Evolutionary conservation across 2,797 vertebrate genomes (phyloP), one percentile per base, ranked within the genome.

Genomic region (Pseudochirops corinnae): DNA sequence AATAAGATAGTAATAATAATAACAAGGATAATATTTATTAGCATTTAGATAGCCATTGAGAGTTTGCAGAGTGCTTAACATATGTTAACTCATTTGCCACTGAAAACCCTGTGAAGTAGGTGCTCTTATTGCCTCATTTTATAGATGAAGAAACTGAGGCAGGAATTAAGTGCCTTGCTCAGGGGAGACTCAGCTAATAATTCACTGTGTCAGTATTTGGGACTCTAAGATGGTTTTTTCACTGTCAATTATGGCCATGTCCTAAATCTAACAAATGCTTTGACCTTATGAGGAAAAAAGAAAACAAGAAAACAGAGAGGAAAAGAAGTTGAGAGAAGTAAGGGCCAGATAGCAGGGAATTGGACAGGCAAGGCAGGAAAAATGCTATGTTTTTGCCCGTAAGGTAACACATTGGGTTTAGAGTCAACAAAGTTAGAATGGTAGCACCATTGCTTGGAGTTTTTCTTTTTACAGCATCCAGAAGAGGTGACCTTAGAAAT

Each of bases 171-270:
- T 87, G 9, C 46, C 9, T 82, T 82, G 9, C 7, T 46, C 39
- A 46, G 46, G 74, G 29, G 21, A 46, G 21, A 82, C 21, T 46
- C 21, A 82, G 39, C 21, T 82, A 82, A 46, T 82, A 82, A 82
- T 7, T 26, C 0, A 46, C 21, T 46, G 3, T 12, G 55, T 33
- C 31, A 91, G 11, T 5, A 82, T 46, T 46, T 55, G 6, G 6
- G n/a, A 56, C 3, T 24, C 31, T 91, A 91, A 39, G 24, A 21
- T 39, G 93, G 90, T 50, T 92, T 46, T 16, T 94, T 92, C 55
- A 10, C 10, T 56, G 92, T 93, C 96, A 91, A 90, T 94, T 92
- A 11, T 94, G 26, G 91, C 7, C 21, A 29, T 56, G 58, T 29
- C 7, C 16, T 94, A 96, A 93, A 3, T 90, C 6, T 92, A 90